Evolutionary conservation across 2,888 invertebrate species (phyloP).

Genomic region (Caenorhabditis afra): DNA sequence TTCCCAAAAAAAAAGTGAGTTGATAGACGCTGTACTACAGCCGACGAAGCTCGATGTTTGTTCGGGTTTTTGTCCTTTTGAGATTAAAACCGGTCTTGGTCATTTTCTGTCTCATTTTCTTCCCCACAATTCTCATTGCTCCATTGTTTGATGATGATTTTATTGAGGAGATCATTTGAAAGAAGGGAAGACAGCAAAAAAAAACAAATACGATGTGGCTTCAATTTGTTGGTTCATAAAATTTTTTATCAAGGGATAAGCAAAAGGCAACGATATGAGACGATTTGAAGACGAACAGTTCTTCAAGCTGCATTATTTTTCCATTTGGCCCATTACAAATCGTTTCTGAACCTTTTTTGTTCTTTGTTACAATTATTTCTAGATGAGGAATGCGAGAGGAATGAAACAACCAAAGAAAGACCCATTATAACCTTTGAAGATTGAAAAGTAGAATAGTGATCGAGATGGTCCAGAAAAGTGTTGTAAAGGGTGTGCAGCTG

Average conservation of each 20-base stretch:
- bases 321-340: background rate
- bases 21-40: constrained; percentile 18
- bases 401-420: background rate
- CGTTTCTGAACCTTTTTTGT: background rate
- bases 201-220: constrained; percentile 2
- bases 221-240: background rate
- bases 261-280: constrained; percentile 13
- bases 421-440: constrained; percentile 16
- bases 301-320: background rate
- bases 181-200: background rate
- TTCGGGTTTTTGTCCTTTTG: constrained; percentile 17
- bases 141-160: background rate
- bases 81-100: background rate
- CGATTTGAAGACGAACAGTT: too few relatives aligned
- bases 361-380: too few relatives aligned
- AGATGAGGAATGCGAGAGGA: too few relatives aligned
- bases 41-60: constrained; percentile 12
- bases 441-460: constrained; percentile 16
- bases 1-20: constrained; percentile 8
- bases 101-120: too few relatives aligned
- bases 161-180: background rate
- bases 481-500: constrained; percentile 9
- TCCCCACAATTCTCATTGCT: too few relatives aligned
- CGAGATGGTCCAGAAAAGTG: constrained; percentile 19
- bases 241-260: background rate